Base-by-base conservation (phyloP, 2,888 invertebrate genomes). In the Linhomoeus sp. region DNA sequence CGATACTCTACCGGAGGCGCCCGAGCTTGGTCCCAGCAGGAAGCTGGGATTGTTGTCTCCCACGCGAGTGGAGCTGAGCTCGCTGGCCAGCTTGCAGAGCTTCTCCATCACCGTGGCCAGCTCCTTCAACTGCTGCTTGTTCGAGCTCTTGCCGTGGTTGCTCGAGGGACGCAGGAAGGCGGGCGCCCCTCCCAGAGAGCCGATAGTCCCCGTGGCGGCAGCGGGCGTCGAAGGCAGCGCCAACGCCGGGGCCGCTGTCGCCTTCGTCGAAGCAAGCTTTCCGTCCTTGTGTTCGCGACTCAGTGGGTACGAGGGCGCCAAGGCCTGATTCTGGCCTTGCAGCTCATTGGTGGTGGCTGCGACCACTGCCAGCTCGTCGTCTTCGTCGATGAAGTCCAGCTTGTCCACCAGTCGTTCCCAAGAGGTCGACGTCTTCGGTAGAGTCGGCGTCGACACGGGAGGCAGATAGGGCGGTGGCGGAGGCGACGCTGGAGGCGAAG, bases 381-480 rank as follows among this genome's bases (percentile, higher is more conserved):
- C 74, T 62, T 83, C 83, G 58, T 84, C 45, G 25, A 45, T 48
- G 42, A 45, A 45, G 19, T 45, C 45, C 42, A 51, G 41, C 24
- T 36, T 23, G 17, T 51, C 49, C 22, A 53, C 40, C 22, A 43
- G 39, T 22, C 44, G 41, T 1, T 49, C 25, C 52, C 53, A 53
- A 5, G 29, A 29, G 7, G 29, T 9, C 7, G 29, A 29, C 5
- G 7, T 29, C 7, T 9, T 29, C 29, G 29, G 29, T 5, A 12
- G 25, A 50, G 51, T 41, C 53, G 44, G 47, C 52, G 54, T 23
- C 49, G 49, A 19, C 51, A 49, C 36, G 50, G 41, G 9, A 50
- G 49, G 19, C 50, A 17, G 42, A 7, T 14, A 9, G 3, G 5
- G 42, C 15, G 55, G 35, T 17, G 40, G 22, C 22, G 40, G 45